These are phyloP conservation scores for Chaunax sp. DNA, from an alignment of 2,797 vertebrate species.

Conservation along the genomic window DNA sequence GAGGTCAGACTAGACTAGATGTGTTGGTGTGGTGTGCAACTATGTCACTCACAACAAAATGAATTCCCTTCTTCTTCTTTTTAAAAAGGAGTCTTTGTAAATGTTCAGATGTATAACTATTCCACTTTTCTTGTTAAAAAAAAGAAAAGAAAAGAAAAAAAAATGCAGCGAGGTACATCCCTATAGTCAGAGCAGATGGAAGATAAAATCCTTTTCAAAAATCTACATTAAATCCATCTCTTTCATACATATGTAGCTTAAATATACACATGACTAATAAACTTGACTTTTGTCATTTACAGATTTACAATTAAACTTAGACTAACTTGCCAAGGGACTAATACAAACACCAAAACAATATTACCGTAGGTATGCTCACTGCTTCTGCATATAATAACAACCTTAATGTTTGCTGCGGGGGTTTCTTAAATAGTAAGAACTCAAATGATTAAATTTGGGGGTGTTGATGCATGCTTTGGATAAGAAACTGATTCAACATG, in stretches of 20 bases:
- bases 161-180: conserved; percentile 56
- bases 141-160: conserved; percentile 13
- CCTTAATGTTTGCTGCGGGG: conserved; percentile 2
- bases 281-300: conserved; percentile 75
- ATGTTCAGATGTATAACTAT: conserved; percentile 7
- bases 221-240: conserved; percentile 62
- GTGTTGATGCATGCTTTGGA: conserved; percentile 35
- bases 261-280: conserved; percentile 76
- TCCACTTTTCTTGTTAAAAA: conserved; percentile 49
- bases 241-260: conserved; percentile 64
- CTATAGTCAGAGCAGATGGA: conserved; percentile 56
- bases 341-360: conserved; percentile 53
- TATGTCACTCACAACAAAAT: conserved; percentile 18
- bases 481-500: conserved; percentile 24
- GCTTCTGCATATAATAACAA: conserved; percentile 12
- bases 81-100: background rate
- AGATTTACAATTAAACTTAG: conserved; percentile 75
- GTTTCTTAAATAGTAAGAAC: conserved; percentile 12
- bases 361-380: background rate
- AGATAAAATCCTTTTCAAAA: conserved; percentile 53
- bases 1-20: background rate
- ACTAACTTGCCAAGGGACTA: conserved; percentile 48
- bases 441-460: conserved; percentile 9
- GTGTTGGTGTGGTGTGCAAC: conserved; percentile 7
- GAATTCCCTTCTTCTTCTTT: conserved; percentile 42